Percentiles rank a stretch among this genome's conserved stretches.
These are phyloP conservation scores for Nesometra sesokonis DNA, from an alignment of 35 echinoderm and acorn worm species.

Conservation along the genomic window DNA sequence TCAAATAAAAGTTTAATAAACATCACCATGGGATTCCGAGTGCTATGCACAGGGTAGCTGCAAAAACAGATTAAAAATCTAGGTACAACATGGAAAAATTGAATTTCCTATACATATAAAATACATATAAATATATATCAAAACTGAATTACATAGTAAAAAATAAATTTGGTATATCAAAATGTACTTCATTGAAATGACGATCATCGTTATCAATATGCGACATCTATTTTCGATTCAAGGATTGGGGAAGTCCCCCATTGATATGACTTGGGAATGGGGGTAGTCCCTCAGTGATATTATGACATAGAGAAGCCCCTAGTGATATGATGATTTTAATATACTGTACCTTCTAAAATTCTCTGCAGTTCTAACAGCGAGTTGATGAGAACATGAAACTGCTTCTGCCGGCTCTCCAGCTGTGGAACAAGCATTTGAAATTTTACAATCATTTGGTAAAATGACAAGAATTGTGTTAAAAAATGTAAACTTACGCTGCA, in stretches of 20 bases:
- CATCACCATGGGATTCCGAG: not conserved
- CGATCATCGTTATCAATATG: too few relatives aligned
- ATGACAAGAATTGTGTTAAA: too few relatives aligned
- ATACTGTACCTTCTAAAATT: constrained; percentile 74
- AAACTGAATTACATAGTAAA: not conserved
- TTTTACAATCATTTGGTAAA: too few relatives aligned
- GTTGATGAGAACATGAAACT: constrained; percentile 95
- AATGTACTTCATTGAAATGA: too few relatives aligned
- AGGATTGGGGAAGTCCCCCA: too few relatives aligned
- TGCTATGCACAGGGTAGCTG: not conserved
- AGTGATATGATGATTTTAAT: not conserved
- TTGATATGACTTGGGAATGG: not conserved
- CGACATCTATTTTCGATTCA: too few relatives aligned
- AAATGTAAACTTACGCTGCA: too few relatives aligned
- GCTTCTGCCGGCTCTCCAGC: constrained; percentile 81
- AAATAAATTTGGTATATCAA: not conserved
- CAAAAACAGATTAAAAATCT: not conserved
- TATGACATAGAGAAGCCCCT: too few relatives aligned
- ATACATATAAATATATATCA: not conserved
- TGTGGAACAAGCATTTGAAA: constrained; percentile 21
- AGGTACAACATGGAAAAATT: not conserved
- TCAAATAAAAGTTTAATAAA: not conserved
- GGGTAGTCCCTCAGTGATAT: not conserved
- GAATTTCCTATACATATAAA: not conserved
- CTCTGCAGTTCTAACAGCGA: constrained; percentile 84